Conservation (phyloP, 2,888 invertebrate species). For the Coelinius sp. region DNA sequence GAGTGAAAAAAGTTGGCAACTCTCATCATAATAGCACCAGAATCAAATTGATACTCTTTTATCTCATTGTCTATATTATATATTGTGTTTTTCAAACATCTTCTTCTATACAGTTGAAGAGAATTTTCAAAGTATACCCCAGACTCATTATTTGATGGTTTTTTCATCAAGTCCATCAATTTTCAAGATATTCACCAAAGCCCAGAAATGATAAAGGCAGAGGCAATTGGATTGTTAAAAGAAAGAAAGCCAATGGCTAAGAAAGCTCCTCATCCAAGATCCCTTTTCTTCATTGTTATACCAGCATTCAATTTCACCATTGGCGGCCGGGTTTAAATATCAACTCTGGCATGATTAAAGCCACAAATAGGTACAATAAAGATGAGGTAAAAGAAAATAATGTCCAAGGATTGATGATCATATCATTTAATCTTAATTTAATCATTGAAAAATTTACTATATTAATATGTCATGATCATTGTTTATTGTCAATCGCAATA, state of each 20-base stretch:
- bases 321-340: slow-evolving; percentile 2
- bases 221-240: background rate
- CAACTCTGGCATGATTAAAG: slow-evolving; percentile 11
- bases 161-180: too few relatives aligned
- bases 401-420: too few relatives aligned
- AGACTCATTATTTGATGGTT: too few relatives aligned
- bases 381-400: too few relatives aligned
- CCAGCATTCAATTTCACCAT: slow-evolving; percentile 8
- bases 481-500: background rate
- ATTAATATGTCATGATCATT: too few relatives aligned
- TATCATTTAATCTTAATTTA: too few relatives aligned
- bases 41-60: slow-evolving; percentile 11
- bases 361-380: too few relatives aligned
- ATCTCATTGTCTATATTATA: background rate
- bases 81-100: too few relatives aligned
- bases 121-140: too few relatives aligned
- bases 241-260: slow-evolving; percentile 15
- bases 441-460: too few relatives aligned
- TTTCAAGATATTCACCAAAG: too few relatives aligned
- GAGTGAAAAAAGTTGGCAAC: background rate
- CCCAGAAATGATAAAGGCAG: slow-evolving; percentile 1
- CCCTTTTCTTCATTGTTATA: slow-evolving; percentile 9
- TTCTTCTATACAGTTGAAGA: too few relatives aligned
- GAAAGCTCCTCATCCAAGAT: slow-evolving; percentile 26
- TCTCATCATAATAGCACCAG: background rate